phyloP scores from a whole-genome alignment of 2,797 vertebrate genomes.

The Leptoclinus maculatus region DNA sequence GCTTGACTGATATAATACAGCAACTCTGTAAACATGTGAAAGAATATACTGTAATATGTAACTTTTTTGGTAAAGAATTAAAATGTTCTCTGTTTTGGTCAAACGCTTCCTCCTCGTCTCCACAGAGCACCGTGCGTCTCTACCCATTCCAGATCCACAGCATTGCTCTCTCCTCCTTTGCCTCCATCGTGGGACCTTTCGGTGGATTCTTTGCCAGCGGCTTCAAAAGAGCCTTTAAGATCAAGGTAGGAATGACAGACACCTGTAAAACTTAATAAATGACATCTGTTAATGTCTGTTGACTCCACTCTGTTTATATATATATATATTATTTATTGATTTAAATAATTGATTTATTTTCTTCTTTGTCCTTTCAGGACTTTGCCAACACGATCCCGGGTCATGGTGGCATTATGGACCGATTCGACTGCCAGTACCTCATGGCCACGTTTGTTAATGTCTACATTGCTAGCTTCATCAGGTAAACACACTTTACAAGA shows the following conservation, averaged over 20 bases:
- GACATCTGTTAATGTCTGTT: background rate
- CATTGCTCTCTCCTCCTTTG: slow-evolving; percentile 94
- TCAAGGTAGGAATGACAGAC: slow-evolving; percentile 86
- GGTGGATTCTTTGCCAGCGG: slow-evolving; percentile 99
- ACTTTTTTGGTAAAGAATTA: background rate
- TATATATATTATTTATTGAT: background rate
- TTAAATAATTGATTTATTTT: background rate
- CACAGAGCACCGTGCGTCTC: slow-evolving; percentile 91
- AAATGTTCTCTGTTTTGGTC: background rate
- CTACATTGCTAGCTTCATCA: slow-evolving; percentile 99
- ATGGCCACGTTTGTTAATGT: slow-evolving; percentile 99
- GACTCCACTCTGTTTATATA: background rate
- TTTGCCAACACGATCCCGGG: slow-evolving; percentile 99
- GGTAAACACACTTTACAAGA: slow-evolving; percentile 77
- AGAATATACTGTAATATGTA: background rate
- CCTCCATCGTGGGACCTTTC: slow-evolving; percentile 96
- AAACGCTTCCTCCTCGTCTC: slow-evolving; percentile 3
- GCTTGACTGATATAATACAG: background rate
- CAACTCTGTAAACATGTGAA: background rate
- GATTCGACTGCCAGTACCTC: slow-evolving; percentile 99
- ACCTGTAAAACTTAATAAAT: background rate
- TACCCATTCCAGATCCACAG: slow-evolving; percentile 99
- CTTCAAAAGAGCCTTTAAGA: slow-evolving; percentile 99
- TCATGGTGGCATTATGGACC: slow-evolving; percentile 98
- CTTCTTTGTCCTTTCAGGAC: slow-evolving; percentile 83